Evolutionary conservation across 1,140 invertebrate genomes (phyloP).

Genomic region (Mizuhopecten yessoensis): DNA sequence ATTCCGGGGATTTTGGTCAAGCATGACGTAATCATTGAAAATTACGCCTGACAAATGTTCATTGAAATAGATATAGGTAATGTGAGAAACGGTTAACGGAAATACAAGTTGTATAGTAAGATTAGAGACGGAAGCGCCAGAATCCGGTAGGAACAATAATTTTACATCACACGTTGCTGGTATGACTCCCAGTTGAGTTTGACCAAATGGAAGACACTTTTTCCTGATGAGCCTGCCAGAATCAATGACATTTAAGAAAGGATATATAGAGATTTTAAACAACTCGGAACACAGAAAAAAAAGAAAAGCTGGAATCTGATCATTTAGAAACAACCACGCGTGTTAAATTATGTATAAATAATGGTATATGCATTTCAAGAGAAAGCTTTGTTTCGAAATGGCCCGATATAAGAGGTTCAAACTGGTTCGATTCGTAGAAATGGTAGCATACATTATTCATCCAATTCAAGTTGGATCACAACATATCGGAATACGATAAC

Average conservation of each 20-base stretch:
- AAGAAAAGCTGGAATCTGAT: neutral
- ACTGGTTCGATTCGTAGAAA: neutral
- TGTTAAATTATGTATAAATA: too few relatives aligned
- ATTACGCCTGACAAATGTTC: constrained; percentile 2
- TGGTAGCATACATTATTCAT: neutral
- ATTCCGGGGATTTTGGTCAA: neutral
- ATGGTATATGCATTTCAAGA: neutral
- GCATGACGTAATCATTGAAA: constrained; percentile 13
- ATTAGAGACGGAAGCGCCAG: neutral
- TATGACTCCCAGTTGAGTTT: neutral
- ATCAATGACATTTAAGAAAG: neutral
- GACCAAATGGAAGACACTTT: neutral
- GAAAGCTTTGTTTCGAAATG: neutral
- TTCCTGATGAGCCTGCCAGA: neutral
- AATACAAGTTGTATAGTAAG: neutral
- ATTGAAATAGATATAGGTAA: constrained; percentile 21
- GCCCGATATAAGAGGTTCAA: neutral
- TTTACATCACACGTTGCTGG: neutral
- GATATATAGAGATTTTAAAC: neutral
- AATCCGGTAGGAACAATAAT: neutral
- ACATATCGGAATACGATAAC: neutral
- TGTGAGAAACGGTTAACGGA: neutral
- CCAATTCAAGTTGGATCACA: neutral
- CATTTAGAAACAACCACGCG: too few relatives aligned
- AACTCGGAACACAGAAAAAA: neutral